Base-by-base conservation (phyloP, 1,140 invertebrate species). In the Papilio glaucus region DNA sequence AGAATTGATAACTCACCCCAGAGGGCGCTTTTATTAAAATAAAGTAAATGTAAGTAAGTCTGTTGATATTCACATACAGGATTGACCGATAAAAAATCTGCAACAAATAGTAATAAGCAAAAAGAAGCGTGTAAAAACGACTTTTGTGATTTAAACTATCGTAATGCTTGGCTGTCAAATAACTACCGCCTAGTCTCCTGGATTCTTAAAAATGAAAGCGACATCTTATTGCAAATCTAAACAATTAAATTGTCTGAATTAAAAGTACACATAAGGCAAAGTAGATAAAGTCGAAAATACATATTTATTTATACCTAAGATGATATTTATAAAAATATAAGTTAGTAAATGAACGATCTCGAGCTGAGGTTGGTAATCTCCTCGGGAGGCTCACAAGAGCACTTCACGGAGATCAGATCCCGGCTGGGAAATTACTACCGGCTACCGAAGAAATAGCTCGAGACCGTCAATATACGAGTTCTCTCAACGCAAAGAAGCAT, bases 1-100 rank as follows among this genome's bases (percentile, higher is more conserved):
- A 41, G 10, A 10, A 37, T 37, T 65, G 15, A 65, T 18, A 65
- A 38, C 37, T n/a, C 9, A 5, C 9, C 37, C 62, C 0, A 65
- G 62, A 65, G n/a, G 62, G 62, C 62, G 62, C 62, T 65, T 1
- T 1, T 10, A 57, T 57, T 24, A 57, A 57, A 57, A 3, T 15
- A 3, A 12, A 24, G 10, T 24, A 57, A 24, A 10, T 4, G 1
- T 21, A 12, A 24, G 10, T 24, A 57, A 24, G 18, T 4, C 8
- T 21, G 10, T 45, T 15, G 15, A 4, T 57, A 26, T 10, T 24
- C 4, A 57, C 21, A 24, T 15, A 12, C 0, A 57, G 12, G 21
- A 57, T 24, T 26, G 21, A 21, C 12, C 24, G 10, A 24, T 57
- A 57, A 26, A 4, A 57, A 49, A 26, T 24, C 0, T 57, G 12